Evolutionary conservation across 2,888 invertebrate species (phyloP).

Genomic region (Microplitis deprimator): DNA sequence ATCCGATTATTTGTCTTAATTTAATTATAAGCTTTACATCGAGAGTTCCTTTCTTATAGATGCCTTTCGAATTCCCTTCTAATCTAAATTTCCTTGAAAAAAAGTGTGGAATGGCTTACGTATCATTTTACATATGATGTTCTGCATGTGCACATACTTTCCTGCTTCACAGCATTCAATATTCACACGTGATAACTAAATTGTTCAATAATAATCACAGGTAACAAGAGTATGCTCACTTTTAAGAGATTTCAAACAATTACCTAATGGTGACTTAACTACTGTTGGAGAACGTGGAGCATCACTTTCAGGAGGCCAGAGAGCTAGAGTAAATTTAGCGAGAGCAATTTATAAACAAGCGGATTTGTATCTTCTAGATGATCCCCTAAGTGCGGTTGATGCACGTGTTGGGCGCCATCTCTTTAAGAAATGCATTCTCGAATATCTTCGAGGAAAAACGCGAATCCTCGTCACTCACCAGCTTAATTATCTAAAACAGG

Average conservation of each 20-base stretch:
- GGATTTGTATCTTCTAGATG: slow-evolving; percentile 86
- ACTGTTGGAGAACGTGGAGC: slow-evolving; percentile 87
- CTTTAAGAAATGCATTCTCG: slow-evolving; percentile 82
- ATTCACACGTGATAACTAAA: too few relatives aligned
- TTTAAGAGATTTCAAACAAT: slow-evolving; percentile 79
- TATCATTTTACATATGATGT: too few relatives aligned
- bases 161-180: too few relatives aligned
- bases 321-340: slow-evolving; percentile 85
- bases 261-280: slow-evolving; percentile 84
- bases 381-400: slow-evolving; percentile 88
- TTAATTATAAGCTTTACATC: too few relatives aligned
- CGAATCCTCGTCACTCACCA: slow-evolving; percentile 81
- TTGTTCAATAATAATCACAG: slow-evolving; percentile 58
- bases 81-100: too few relatives aligned
- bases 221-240: slow-evolving; percentile 79
- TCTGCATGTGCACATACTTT: too few relatives aligned
- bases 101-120: too few relatives aligned
- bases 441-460: slow-evolving; percentile 74
- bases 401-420: slow-evolving; percentile 82
- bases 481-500: slow-evolving; percentile 77
- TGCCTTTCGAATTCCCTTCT: too few relatives aligned
- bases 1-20: too few relatives aligned
- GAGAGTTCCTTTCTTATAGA: too few relatives aligned
- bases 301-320: slow-evolving; percentile 87
- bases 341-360: slow-evolving; percentile 84